Conservation (phyloP, 2,888 invertebrate species). For the Campoletis raptor region DNA sequence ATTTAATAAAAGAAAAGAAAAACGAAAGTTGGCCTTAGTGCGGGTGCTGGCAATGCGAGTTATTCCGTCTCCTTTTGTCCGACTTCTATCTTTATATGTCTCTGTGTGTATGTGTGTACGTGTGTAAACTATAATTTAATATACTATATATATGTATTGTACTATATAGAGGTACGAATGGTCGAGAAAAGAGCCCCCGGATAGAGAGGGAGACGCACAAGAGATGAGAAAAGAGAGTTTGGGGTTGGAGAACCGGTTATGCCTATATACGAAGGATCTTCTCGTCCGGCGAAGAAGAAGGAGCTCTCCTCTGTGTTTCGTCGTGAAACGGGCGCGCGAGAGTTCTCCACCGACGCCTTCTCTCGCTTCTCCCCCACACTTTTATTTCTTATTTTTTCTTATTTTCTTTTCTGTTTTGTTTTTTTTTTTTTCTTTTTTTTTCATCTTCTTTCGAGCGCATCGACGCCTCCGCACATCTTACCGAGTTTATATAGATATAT, state of each 20-base stretch:
- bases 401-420: conserved; percentile 34
- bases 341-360: conserved; percentile 71
- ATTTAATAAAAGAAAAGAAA: conserved; percentile 22
- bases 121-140: conserved; percentile 46
- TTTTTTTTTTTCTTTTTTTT: conserved; percentile 54
- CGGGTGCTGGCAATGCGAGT: conserved; percentile 54
- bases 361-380: conserved; percentile 64
- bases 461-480: conserved; percentile 70
- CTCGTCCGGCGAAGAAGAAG: conserved; percentile 66
- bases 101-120: neutral
- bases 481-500: conserved; percentile 6
- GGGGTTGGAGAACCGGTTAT: conserved; percentile 57
- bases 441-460: conserved; percentile 69
- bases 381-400: conserved; percentile 57
- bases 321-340: conserved; percentile 57
- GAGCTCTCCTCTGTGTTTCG: conserved; percentile 63
- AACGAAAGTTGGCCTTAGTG: conserved; percentile 17
- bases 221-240: conserved; percentile 55
- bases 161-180: conserved; percentile 43
- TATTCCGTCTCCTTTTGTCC: conserved; percentile 50
- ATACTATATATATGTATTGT: conserved; percentile 42
- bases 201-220: conserved; percentile 57
- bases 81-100: conserved; percentile 34
- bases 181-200: conserved; percentile 60
- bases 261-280: conserved; percentile 57